These are phyloP conservation scores for Pseudanteris insignis DNA, from an alignment of 2,888 invertebrate genomes.

Conservation along the genomic window DNA sequence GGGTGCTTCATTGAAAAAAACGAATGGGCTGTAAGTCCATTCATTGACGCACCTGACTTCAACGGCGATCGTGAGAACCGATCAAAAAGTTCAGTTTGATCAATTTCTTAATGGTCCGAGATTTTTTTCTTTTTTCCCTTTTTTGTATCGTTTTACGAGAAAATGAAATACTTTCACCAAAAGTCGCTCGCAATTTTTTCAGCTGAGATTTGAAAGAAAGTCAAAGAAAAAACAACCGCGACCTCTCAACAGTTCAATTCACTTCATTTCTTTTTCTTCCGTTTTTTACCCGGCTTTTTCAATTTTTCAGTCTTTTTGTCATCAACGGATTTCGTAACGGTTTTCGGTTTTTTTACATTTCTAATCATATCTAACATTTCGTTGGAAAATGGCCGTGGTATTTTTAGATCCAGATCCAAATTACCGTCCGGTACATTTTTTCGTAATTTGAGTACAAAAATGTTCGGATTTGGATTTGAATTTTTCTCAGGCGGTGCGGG, in stretches of 20 bases:
- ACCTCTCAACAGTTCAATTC: not conserved
- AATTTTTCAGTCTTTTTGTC: not conserved
- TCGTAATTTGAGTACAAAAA: constrained; percentile 56
- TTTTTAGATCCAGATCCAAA: constrained; percentile 57
- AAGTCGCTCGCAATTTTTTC: too few relatives aligned
- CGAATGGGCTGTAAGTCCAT: constrained; percentile 42
- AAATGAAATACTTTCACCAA: constrained; percentile 12
- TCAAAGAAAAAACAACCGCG: constrained; percentile 4
- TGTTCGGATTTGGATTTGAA: constrained; percentile 57
- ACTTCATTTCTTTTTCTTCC: too few relatives aligned
- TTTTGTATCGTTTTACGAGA: constrained; percentile 17
- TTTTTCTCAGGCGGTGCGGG: constrained; percentile 5
- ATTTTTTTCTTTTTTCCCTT: too few relatives aligned
- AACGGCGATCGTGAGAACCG: constrained; percentile 43
- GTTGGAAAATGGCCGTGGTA: constrained; percentile 56
- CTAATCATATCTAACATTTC: constrained; percentile 17
- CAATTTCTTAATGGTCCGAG: constrained; percentile 25
- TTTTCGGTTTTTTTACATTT: constrained; percentile 17
- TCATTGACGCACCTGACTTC: constrained; percentile 44
- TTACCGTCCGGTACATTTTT: constrained; percentile 49
- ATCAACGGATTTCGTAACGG: not conserved
- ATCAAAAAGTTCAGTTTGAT: constrained; percentile 33
- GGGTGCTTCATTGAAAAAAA: constrained; percentile 47
- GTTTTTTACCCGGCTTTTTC: constrained; percentile 31
- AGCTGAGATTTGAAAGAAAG: too few relatives aligned